Percentiles rank a stretch among this genome's conserved stretches.
These are phyloP conservation scores for Todus mexicanus DNA, from an alignment of 2,797 vertebrate genomes.

Conservation along the genomic window DNA sequence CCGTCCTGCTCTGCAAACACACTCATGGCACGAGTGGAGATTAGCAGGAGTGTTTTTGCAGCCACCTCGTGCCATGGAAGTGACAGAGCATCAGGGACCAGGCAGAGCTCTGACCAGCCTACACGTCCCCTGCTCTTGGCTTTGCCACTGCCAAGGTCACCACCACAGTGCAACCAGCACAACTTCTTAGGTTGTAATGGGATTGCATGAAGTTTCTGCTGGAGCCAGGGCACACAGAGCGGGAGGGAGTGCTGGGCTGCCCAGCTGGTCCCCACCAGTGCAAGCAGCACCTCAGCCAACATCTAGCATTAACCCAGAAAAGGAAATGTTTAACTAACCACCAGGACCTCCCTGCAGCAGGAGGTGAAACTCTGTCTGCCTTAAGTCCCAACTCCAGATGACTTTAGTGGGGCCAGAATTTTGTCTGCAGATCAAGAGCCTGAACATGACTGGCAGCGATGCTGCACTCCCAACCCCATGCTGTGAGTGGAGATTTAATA, in stretches of 20 bases:
- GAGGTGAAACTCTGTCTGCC: neutral
- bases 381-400: neutral
- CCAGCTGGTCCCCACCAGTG: rapidly evolving
- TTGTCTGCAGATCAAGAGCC: neutral
- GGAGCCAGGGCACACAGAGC: neutral
- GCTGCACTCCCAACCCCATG: neutral
- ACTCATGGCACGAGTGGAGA: neutral
- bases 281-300: neutral
- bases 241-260: neutral
- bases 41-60: neutral
- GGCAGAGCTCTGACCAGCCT: neutral
- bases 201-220: neutral
- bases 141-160: neutral
- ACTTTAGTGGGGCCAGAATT: neutral
- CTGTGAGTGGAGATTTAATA: neutral
- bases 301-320: neutral
- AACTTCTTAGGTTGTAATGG: neutral
- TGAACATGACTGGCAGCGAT: rapidly evolving
- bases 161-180: neutral
- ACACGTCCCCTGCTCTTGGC: neutral
- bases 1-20: neutral
- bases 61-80: neutral
- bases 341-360: neutral
- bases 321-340: neutral
- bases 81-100: neutral